Conservation (phyloP, 2,797 vertebrate species). For the Eidolon dupreanum region DNA sequence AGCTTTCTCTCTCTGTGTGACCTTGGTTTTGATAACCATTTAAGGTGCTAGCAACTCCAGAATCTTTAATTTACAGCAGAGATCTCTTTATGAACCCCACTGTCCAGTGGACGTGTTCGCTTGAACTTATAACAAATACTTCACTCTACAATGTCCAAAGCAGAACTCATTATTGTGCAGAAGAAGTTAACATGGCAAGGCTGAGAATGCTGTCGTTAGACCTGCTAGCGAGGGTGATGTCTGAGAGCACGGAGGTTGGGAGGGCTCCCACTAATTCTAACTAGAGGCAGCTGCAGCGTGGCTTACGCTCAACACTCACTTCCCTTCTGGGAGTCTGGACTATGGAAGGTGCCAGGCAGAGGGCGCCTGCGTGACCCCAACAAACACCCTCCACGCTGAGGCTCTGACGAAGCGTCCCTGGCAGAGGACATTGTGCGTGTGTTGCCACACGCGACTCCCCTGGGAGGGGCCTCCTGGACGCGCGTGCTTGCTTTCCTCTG, state of each 20-base stretch:
- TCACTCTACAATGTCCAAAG: not conserved
- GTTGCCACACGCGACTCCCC: not conserved
- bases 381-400: not conserved
- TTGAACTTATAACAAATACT: not conserved
- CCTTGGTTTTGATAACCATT: not conserved
- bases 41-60: not conserved
- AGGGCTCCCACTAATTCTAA: not conserved
- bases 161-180: not conserved
- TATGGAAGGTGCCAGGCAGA: not conserved
- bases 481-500: rapidly evolving
- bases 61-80: not conserved
- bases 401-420: not conserved
- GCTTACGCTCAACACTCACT: not conserved
- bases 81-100: not conserved
- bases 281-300: not conserved
- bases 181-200: not conserved
- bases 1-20: not conserved
- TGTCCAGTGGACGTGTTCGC: not conserved
- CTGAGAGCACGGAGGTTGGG: not conserved
- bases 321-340: not conserved
- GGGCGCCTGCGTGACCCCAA: rapidly evolving
- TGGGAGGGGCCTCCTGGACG: not conserved
- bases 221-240: not conserved
- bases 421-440: not conserved
- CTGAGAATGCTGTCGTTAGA: not conserved